Evolutionary conservation across 2,888 invertebrate species (phyloP).

Genomic region (Sabatieria punctata): DNA sequence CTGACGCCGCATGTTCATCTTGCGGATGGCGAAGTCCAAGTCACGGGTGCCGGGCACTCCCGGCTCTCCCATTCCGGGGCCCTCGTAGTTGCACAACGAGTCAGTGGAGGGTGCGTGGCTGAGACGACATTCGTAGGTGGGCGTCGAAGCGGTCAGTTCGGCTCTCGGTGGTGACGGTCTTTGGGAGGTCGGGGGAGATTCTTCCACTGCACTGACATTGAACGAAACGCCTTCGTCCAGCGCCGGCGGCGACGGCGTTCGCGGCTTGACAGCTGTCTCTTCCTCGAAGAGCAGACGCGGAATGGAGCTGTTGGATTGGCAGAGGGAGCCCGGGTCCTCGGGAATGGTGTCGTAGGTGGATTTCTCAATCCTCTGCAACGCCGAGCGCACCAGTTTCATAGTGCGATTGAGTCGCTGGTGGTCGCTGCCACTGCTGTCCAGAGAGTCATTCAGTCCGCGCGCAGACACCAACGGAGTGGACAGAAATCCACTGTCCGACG

Average conservation of each 20-base stretch:
- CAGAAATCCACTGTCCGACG: slow-evolving; percentile 28
- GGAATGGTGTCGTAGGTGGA: background rate
- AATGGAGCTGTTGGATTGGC: background rate
- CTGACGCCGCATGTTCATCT: slow-evolving; percentile 38
- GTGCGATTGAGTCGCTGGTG: background rate
- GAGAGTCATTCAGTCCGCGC: background rate
- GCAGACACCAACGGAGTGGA: slow-evolving; percentile 12
- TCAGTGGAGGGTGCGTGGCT: slow-evolving; percentile 10
- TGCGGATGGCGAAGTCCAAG: slow-evolving; percentile 66
- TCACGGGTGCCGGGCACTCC: slow-evolving; percentile 83
- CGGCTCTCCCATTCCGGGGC: slow-evolving; percentile 50
- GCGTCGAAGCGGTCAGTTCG: background rate
- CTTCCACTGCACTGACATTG: background rate
- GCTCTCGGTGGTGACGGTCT: background rate
- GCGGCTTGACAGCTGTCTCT: background rate
- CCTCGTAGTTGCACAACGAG: slow-evolving; percentile 18
- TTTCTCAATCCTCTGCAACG: background rate
- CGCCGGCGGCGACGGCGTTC: background rate
- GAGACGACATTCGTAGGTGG: background rate
- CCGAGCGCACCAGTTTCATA: background rate
- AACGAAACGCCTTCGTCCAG: background rate
- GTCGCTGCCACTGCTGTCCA: background rate
- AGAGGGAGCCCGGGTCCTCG: background rate
- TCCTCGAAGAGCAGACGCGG: background rate
- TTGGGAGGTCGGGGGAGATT: background rate